Conservation (phyloP, 92 coral and sea anemone species). For the Porites evermanni region DNA sequence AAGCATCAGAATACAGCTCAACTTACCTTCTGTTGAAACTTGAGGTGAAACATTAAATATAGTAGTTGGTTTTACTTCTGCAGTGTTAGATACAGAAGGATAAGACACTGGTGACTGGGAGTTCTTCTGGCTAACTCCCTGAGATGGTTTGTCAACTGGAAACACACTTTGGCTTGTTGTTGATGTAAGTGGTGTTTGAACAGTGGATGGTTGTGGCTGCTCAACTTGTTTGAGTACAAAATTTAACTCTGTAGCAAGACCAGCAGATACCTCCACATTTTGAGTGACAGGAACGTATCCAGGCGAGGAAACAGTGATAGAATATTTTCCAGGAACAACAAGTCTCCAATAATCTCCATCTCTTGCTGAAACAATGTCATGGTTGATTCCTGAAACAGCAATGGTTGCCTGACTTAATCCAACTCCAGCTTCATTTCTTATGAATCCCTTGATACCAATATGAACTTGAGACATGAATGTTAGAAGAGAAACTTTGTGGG, state of each 20-base stretch:
- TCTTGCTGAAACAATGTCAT: slow-evolving; percentile 74
- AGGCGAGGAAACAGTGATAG: slow-evolving; percentile 72
- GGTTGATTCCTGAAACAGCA: slow-evolving; percentile 89
- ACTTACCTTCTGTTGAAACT: slow-evolving; percentile 26
- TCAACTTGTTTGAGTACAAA: slow-evolving; percentile 46
- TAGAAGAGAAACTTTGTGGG: slow-evolving; percentile 82
- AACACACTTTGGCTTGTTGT: neutral
- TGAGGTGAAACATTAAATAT: slow-evolving; percentile 5
- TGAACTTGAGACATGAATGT: slow-evolving; percentile 96
- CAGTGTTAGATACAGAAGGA: neutral
- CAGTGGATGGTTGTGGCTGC: slow-evolving; percentile 18
- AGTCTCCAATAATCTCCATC: slow-evolving; percentile 98
- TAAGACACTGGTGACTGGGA: slow-evolving; percentile 7
- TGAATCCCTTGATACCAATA: slow-evolving; percentile 90
- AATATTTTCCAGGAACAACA: slow-evolving; percentile 84
- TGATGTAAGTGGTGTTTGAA: neutral
- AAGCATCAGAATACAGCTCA: neutral
- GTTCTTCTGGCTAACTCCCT: slow-evolving; percentile 12
- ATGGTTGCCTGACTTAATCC: slow-evolving; percentile 82
- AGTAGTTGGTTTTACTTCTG: slow-evolving; percentile 7
- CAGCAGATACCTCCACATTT: slow-evolving; percentile 62
- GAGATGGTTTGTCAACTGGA: slow-evolving; percentile 44
- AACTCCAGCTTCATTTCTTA: slow-evolving; percentile 49
- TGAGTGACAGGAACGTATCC: slow-evolving; percentile 74
- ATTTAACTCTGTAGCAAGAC: slow-evolving; percentile 71